Base-by-base conservation (phyloP, 2,113 vertebrate genomes). In the Cercocebus atys region DNA sequence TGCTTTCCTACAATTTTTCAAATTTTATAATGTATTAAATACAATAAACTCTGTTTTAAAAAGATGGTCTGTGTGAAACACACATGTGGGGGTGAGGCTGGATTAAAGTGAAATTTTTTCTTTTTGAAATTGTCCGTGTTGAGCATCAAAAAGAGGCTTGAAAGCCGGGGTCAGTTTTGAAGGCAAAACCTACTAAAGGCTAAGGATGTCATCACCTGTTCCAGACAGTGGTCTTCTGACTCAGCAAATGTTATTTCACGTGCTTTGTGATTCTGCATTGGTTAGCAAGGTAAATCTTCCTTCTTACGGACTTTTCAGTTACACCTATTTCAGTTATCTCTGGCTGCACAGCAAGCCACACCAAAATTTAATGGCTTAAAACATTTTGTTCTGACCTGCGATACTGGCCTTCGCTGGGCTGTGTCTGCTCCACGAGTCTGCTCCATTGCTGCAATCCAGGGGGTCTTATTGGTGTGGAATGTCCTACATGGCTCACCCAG, bases 21-120 rank as follows among this genome's bases (percentile, higher is more conserved):
- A 98, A 98, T 98, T 99, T 99, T 98, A 99, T 99, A 99, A 99
- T 98, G 98, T 98, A 99, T 98, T 98, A 99, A 99, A 98, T 99
- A 99, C 98, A 99, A 99, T 99, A 99, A 98, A 99, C 97, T 98
- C 98, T 99, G 98, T 99, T 99, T 99, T 98, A 99, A 98, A 98
- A 98, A 97, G 8, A 38, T 97, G 98, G 94, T 98, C 97, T 98
- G 97, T 93, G 98, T 99, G 97, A 95, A 98, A 89, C 96, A 94
- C 83, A 97, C 81, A 4, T 97, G 92, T 88, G 22, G 76, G 92
- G 57, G 80, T 73, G 22, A 96, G 75, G 47, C 78, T 82, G 90
- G 59, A 88, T 79, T 95, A 17, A 92, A 94, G 83, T 57, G 70
- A 90, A 68, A 27, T 45, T 85, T 85, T 95, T 95, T 40, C 55